Conservation (phyloP, 2,888 invertebrate species). For the Polia nebulosa region DNA sequence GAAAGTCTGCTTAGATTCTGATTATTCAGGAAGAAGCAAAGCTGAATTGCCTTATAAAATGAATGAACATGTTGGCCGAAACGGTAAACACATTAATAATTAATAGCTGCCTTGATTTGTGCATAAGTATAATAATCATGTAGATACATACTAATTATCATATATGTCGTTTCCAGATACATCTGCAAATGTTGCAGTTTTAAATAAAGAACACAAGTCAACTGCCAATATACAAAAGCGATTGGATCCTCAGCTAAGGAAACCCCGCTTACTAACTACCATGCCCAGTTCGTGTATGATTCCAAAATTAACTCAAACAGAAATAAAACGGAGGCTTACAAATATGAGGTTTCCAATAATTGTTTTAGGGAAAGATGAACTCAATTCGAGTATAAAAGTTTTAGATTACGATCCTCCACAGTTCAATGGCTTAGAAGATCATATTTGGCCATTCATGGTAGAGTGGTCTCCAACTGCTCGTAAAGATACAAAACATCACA, state of each 20-base stretch:
- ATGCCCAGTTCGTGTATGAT: constrained; percentile 65
- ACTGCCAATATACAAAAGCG: constrained; percentile 50
- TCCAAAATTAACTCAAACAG: constrained; percentile 76
- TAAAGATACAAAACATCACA: constrained; percentile 10
- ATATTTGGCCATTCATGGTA: constrained; percentile 85
- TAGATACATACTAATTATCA: background rate
- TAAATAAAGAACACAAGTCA: constrained; percentile 64
- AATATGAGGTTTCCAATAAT: constrained; percentile 79
- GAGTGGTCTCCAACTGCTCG: constrained; percentile 70
- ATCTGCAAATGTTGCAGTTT: constrained; percentile 61
- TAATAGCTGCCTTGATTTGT: background rate
- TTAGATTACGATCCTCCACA: constrained; percentile 74
- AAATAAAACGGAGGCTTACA: constrained; percentile 78
- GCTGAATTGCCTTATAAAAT: constrained; percentile 34
- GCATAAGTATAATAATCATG: background rate
- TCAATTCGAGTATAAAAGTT: constrained; percentile 74
- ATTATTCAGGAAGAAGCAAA: constrained; percentile 63
- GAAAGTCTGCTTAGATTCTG: constrained; percentile 51
- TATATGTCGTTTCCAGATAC: constrained; percentile 26
- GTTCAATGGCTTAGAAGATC: constrained; percentile 78
- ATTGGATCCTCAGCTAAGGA: constrained; percentile 62
- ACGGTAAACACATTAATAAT: constrained; percentile 42
- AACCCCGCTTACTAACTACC: constrained; percentile 68
- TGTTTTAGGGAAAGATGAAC: constrained; percentile 81
- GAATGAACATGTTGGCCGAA: constrained; percentile 28